Percentiles rank a stretch among this genome's conserved stretches.
Evolutionary conservation across 2,797 vertebrate genomes (phyloP).

Genomic region (Chromis chromis): DNA sequence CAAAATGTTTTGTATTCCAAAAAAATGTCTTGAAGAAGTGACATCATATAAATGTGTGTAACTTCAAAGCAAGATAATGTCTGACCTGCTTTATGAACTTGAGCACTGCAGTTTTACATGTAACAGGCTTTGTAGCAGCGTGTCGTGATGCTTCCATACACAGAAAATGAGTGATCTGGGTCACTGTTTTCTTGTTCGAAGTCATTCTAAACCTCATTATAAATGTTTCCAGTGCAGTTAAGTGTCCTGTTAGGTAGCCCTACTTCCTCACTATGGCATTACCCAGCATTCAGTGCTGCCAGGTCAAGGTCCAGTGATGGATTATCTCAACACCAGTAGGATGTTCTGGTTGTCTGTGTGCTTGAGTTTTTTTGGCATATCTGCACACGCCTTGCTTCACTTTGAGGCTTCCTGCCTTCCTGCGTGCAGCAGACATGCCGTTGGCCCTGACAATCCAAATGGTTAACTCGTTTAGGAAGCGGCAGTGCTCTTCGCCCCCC

Average conservation of each 20-base stretch:
- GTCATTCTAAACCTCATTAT: conserved; percentile 1
- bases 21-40: no score
- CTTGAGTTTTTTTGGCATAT: conserved; percentile 36
- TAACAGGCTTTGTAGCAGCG: background rate
- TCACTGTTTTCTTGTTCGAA: background rate
- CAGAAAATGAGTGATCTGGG: background rate
- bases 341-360: conserved; percentile 23
- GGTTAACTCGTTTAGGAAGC: conserved; percentile 91
- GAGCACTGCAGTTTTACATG: background rate
- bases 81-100: background rate
- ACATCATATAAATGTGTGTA: no score
- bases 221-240: conserved; percentile 1
- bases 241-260: conserved; percentile 20
- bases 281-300: conserved; percentile 38
- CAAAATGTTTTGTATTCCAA: no score
- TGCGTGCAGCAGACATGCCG: conserved; percentile 58
- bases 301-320: conserved; percentile 38
- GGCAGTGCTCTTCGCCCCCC: conserved; percentile 70
- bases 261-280: conserved; percentile 27
- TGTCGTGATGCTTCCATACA: background rate
- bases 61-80: no score
- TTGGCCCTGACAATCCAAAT: conserved; percentile 83
- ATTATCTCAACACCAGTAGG: conserved; percentile 25
- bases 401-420: conserved; percentile 42
- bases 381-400: conserved; percentile 39